Percentiles rank a stretch among this genome's conserved stretches.
Conservation (phyloP, 2,888 invertebrate species). For the Acanthococcus lagerstroemiae region DNA sequence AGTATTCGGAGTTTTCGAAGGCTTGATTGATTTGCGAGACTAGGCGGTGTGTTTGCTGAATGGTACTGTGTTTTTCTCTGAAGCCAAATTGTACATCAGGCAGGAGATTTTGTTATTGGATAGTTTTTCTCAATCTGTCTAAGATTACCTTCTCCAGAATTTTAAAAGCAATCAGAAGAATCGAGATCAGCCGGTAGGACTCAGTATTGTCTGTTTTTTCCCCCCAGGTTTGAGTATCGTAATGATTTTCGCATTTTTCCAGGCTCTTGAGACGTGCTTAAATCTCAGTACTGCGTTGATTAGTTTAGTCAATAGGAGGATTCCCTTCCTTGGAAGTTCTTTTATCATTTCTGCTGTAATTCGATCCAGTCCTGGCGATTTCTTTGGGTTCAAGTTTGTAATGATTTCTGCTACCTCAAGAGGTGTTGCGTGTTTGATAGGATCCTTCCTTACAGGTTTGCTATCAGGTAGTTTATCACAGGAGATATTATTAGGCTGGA, state of each 20-base stretch:
- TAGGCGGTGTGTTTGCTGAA: not conserved
- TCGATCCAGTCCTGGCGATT: not conserved
- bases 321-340: not conserved
- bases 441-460: not conserved
- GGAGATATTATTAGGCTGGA: not conserved
- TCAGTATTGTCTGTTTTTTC: not conserved
- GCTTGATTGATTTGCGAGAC: not conserved
- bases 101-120: no score
- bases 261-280: no score
- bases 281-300: not conserved
- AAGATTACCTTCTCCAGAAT: no score
- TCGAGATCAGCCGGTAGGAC: not conserved
- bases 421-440: not conserved
- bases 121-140: no score
- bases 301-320: not conserved
- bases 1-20: not conserved
- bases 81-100: no score
- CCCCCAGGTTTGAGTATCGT: no score
- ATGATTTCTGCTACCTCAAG: no score
- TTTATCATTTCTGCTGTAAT: no score
- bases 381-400: not conserved
- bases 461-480: not conserved
- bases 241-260: no score
- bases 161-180: not conserved
- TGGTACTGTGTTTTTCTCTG: not conserved